These are phyloP conservation scores for Chaetogeoica ovagalla DNA, from an alignment of 2,888 invertebrate species.

Conservation along the genomic window DNA sequence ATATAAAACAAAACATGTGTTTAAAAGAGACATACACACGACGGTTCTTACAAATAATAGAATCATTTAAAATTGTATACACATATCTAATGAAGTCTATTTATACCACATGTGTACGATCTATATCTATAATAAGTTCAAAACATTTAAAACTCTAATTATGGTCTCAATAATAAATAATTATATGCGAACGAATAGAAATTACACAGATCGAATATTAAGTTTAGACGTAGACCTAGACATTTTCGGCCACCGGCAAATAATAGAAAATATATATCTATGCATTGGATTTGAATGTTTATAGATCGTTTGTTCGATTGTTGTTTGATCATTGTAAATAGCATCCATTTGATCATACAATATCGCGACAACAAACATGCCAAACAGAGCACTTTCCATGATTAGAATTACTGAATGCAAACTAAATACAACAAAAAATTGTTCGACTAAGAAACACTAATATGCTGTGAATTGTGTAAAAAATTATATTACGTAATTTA, in stretches of 20 bases:
- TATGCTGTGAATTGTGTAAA: background rate
- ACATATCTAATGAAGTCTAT: background rate
- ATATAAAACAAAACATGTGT: background rate
- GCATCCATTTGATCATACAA: constrained; percentile 84
- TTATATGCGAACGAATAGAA: background rate
- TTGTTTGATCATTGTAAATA: constrained; percentile 81
- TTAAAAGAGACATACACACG: background rate
- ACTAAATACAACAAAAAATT: constrained; percentile 62
- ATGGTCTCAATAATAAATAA: background rate
- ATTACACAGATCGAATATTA: constrained; percentile 39
- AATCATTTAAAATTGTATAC: background rate
- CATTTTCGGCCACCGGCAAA: constrained; percentile 45
- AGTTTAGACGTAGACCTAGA: constrained; percentile 41
- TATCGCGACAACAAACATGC: constrained; percentile 84
- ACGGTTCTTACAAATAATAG: background rate
- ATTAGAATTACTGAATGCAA: constrained; percentile 81
- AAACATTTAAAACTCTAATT: background rate
- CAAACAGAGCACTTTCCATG: constrained; percentile 81
- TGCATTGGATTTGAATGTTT: constrained; percentile 39
- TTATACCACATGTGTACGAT: background rate
- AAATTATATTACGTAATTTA: background rate
- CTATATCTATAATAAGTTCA: background rate
- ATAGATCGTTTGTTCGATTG: constrained; percentile 68
- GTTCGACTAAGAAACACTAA: background rate
- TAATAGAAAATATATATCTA: constrained; percentile 42